These are phyloP conservation scores for Bathynomus jamesi DNA, from an alignment of 1,140 invertebrate genomes.

Conservation along the genomic window DNA sequence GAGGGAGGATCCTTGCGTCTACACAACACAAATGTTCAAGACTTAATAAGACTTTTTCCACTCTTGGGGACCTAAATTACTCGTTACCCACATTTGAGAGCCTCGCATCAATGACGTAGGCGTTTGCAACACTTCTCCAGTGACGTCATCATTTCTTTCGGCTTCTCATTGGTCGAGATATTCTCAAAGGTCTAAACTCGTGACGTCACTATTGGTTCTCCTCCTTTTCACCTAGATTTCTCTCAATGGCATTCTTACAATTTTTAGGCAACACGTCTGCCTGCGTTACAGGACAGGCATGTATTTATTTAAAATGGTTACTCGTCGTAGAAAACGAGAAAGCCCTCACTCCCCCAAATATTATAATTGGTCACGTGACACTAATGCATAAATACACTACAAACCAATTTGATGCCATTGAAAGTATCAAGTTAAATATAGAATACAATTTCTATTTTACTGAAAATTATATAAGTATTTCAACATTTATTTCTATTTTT, in stretches of 20 bases:
- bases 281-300: too few species aligned
- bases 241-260: background rate
- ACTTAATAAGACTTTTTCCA: background rate
- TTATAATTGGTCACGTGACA: too few species aligned
- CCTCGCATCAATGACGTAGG: background rate
- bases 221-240: constrained; percentile 1
- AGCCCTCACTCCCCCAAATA: too few species aligned
- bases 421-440: too few species aligned
- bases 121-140: background rate
- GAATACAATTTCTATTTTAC: too few species aligned
- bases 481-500: too few species aligned
- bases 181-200: background rate
- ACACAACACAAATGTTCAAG: background rate
- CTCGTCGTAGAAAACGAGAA: too few species aligned
- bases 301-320: too few species aligned
- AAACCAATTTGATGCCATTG: too few species aligned
- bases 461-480: too few species aligned
- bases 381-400: too few species aligned
- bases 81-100: background rate
- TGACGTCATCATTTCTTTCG: background rate
- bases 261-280: background rate
- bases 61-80: background rate
- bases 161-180: background rate
- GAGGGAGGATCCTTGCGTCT: background rate
- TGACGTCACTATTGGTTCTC: background rate